Evolutionary conservation across 2,113 vertebrate species (phyloP).

Genomic region (Vulpes vulpes): DNA sequence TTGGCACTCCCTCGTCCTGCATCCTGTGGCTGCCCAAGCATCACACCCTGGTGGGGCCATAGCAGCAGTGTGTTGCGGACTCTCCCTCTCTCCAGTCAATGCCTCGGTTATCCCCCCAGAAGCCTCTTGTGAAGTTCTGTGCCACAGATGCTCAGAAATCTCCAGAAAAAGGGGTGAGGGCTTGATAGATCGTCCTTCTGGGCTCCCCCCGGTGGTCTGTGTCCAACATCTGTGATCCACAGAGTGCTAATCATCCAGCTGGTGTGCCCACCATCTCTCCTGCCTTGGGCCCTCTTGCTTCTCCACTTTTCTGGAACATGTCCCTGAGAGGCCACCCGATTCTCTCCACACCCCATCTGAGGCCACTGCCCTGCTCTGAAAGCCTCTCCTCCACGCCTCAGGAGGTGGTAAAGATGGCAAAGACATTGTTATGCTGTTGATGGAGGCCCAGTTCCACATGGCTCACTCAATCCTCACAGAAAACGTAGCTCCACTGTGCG

Average conservation of each 20-base stretch:
- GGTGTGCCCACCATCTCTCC: accelerated
- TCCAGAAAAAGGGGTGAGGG: background rate
- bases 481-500: accelerated
- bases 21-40: accelerated
- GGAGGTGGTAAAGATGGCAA: background rate
- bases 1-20: no score
- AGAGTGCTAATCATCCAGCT: accelerated
- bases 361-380: background rate
- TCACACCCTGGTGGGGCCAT: accelerated
- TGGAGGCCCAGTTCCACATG: accelerated
- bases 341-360: background rate
- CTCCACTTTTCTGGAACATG: background rate
- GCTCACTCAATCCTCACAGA: accelerated
- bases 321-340: background rate
- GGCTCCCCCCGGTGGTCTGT: background rate
- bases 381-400: background rate
- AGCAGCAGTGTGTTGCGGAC: background rate
- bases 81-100: background rate
- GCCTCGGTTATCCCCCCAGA: accelerated
- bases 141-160: accelerated
- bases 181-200: background rate
- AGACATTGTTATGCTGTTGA: accelerated
- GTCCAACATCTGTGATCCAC: accelerated
- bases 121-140: background rate
- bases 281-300: accelerated